These are phyloP conservation scores for Scolopax rusticola DNA, from an alignment of 2,797 vertebrate genomes.

Conservation along the genomic window DNA sequence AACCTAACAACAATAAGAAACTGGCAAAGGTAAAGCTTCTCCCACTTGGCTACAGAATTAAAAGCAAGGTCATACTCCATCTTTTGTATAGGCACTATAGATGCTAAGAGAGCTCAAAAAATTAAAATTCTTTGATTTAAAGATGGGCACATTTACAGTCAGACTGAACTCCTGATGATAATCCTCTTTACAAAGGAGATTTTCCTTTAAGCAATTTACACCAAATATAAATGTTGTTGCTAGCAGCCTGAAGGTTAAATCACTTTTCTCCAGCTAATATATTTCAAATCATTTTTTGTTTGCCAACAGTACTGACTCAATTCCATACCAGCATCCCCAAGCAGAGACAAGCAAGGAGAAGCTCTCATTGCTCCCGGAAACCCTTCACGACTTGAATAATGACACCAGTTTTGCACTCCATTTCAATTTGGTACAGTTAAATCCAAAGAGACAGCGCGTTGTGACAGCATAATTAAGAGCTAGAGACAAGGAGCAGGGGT, in stretches of 20 bases:
- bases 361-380: not conserved
- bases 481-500: fast-evolving
- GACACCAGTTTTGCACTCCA: not conserved
- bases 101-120: slow-evolving; percentile 5
- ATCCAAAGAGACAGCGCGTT: not conserved
- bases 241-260: slow-evolving; percentile 20
- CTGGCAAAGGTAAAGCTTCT: not conserved
- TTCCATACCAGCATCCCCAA: not conserved
- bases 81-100: not conserved
- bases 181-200: slow-evolving; percentile 13
- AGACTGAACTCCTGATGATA: slow-evolving; percentile 18
- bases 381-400: not conserved
- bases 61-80: slow-evolving; percentile 11
- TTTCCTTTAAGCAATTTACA: slow-evolving; percentile 25
- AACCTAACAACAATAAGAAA: not conserved
- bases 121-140: slow-evolving; percentile 5
- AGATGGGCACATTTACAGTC: not conserved
- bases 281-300: not conserved
- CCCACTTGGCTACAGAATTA: not conserved
- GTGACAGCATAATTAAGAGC: slow-evolving; percentile 24
- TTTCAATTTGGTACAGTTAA: not conserved
- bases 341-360: not conserved
- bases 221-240: slow-evolving; percentile 21
- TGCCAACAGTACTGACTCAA: not conserved
- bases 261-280: not conserved